A percentile compares a stretch with the other conserved stretches of the same genome.
Conservation (phyloP, 2,797 vertebrate genomes). For the Myotis findleyi region DNA sequence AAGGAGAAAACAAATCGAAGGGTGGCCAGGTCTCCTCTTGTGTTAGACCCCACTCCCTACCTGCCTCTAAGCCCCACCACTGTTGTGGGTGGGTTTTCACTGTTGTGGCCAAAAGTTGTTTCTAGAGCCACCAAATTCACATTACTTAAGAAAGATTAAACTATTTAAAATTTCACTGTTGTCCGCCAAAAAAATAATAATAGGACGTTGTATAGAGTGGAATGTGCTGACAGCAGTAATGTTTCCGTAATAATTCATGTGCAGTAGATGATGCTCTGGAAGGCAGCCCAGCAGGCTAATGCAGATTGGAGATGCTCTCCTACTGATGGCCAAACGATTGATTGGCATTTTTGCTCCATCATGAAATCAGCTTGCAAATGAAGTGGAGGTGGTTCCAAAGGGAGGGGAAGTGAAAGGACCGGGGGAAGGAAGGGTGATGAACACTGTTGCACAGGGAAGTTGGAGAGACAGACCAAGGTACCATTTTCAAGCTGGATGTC, state of each 20-base stretch:
- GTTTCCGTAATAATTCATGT: constrained; percentile 85
- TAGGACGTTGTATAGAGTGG: constrained; percentile 82
- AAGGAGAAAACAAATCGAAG: constrained; percentile 25
- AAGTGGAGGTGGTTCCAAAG: constrained; percentile 36
- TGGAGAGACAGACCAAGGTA: not conserved
- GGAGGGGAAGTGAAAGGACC: not conserved
- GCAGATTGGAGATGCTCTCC: constrained; percentile 77
- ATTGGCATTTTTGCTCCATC: constrained; percentile 82
- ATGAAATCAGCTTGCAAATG: constrained; percentile 63
- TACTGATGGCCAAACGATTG: constrained; percentile 73
- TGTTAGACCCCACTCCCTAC: not conserved
- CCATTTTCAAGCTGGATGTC: not conserved
- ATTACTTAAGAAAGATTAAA: constrained; percentile 82
- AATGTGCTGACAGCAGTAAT: constrained; percentile 87
- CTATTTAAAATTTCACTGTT: constrained; percentile 87
- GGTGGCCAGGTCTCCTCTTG: not conserved
- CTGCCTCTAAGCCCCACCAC: not conserved
- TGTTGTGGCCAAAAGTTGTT: constrained; percentile 77
- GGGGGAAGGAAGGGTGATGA: not conserved
- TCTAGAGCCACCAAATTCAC: constrained; percentile 78
- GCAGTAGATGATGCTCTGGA: constrained; percentile 83
- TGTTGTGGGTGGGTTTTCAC: constrained; percentile 37
- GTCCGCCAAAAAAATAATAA: constrained; percentile 85
- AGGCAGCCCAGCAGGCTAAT: constrained; percentile 82
- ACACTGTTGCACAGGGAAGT: not conserved